Conservation (phyloP, 1,140 invertebrate genomes). For the Philopotamus ludificatus region DNA sequence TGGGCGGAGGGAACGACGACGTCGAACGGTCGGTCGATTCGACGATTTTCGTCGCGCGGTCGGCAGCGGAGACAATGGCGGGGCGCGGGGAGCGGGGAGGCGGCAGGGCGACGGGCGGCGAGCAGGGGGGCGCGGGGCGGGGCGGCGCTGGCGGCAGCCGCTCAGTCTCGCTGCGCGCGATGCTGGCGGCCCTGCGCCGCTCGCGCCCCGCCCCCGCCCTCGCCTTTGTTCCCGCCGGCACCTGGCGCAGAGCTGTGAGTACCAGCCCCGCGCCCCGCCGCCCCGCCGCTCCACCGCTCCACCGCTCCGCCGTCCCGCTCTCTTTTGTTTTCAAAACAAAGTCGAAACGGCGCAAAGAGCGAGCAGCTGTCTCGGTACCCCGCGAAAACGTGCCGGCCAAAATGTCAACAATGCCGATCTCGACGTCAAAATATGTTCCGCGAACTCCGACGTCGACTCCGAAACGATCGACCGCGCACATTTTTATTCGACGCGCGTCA, state of each 20-base stretch:
- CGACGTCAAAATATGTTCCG: too few species aligned
- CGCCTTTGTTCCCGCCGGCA: neutral
- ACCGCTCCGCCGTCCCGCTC: neutral
- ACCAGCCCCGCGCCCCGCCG: neutral
- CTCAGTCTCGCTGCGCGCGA: neutral
- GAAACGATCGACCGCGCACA: too few species aligned
- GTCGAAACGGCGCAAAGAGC: neutral
- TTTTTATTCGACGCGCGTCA: too few species aligned
- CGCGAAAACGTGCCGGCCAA: too few species aligned
- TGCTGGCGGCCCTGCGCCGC: neutral
- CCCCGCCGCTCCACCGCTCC: neutral
- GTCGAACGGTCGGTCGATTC: too few species aligned
- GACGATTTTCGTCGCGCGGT: too few species aligned
- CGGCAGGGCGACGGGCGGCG: neutral
- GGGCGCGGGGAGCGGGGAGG: neutral
- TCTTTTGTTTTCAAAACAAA: neutral
- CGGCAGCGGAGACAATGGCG: neutral
- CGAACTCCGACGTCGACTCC: too few species aligned
- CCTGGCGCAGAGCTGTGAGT: neutral
- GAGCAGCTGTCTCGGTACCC: neutral
- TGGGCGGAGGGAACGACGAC: neutral
- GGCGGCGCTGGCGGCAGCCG: constrained; percentile 7
- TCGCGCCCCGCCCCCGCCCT: neutral
- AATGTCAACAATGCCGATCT: too few species aligned
- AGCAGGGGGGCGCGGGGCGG: neutral